Conservation (phyloP, 1,140 invertebrate genomes). For the Tetragnatha versicolor region DNA sequence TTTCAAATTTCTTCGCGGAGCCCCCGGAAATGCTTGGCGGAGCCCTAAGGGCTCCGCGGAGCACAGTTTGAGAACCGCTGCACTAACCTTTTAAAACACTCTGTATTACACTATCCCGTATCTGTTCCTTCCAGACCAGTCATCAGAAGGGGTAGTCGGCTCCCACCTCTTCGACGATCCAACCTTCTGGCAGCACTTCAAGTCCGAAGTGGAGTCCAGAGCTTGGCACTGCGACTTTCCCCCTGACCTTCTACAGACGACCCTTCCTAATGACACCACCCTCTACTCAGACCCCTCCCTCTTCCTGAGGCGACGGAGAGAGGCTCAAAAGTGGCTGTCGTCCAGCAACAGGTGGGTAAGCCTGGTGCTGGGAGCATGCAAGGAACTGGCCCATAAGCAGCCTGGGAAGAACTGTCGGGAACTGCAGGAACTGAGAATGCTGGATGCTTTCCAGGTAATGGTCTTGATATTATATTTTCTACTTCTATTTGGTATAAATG, state of each 20-base stretch:
- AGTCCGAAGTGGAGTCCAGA: background rate
- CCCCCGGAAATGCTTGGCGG: too few species aligned
- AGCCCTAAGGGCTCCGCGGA: too few species aligned
- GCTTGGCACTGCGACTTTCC: slow-evolving; percentile 11
- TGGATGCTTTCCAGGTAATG: slow-evolving; percentile 33
- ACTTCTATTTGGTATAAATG: too few species aligned
- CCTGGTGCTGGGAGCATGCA: background rate
- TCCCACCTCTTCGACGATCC: slow-evolving; percentile 19
- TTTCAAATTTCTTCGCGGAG: too few species aligned
- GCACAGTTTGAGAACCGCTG: too few species aligned
- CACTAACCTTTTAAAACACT: too few species aligned
- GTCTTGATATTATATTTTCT: too few species aligned
- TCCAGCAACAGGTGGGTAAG: slow-evolving; percentile 10
- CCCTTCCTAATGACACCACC: background rate
- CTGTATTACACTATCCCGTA: too few species aligned
- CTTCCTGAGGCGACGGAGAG: background rate
- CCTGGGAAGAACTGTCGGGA: background rate
- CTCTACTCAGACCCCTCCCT: slow-evolving; percentile 22
- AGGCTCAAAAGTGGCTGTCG: background rate
- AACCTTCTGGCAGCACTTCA: slow-evolving; percentile 21
- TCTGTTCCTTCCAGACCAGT: too few species aligned
- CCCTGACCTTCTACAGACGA: background rate
- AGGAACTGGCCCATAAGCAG: slow-evolving; percentile 1
- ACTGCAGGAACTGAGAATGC: background rate
- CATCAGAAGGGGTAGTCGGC: too few species aligned